Evolutionary conservation across 2,888 invertebrate species (phyloP).

Genomic region (Mycalesis mineus): DNA sequence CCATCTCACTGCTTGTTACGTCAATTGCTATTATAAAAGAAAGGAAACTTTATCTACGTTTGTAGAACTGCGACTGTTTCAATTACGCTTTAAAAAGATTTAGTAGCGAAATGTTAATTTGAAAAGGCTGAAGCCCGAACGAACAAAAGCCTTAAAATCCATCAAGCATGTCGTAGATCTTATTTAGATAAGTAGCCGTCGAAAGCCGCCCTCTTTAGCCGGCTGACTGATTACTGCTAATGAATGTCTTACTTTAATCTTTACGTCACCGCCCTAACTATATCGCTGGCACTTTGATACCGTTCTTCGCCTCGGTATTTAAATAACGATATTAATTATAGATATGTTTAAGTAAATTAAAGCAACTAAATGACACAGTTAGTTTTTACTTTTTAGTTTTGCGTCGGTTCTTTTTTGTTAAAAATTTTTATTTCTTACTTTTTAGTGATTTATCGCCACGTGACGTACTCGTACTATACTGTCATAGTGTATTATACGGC

Average conservation of each 20-base stretch:
- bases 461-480: too few species aligned
- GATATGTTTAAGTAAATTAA: too few species aligned
- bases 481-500: too few species aligned
- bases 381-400: too few species aligned
- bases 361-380: too few species aligned
- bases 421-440: too few species aligned
- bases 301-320: background rate
- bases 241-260: slow-evolving; percentile 68
- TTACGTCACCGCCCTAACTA: slow-evolving; percentile 20
- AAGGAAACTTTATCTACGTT: background rate
- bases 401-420: too few species aligned
- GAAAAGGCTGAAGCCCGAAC: slow-evolving; percentile 13
- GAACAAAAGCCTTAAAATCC: slow-evolving; percentile 66
- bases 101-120: slow-evolving; percentile 15
- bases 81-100: slow-evolving; percentile 4
- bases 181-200: slow-evolving; percentile 73
- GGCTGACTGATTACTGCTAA: slow-evolving; percentile 72
- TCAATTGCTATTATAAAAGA: too few species aligned
- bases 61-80: background rate
- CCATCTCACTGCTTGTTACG: too few species aligned
- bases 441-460: too few species aligned
- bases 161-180: slow-evolving; percentile 71
- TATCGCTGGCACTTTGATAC: slow-evolving; percentile 15
- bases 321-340: background rate
- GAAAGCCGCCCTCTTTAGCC: slow-evolving; percentile 65